A percentile compares a stretch with the other conserved stretches of the same genome.
Conservation (phyloP, 2,888 invertebrate species). For the Cylindroiulus punctatus region DNA sequence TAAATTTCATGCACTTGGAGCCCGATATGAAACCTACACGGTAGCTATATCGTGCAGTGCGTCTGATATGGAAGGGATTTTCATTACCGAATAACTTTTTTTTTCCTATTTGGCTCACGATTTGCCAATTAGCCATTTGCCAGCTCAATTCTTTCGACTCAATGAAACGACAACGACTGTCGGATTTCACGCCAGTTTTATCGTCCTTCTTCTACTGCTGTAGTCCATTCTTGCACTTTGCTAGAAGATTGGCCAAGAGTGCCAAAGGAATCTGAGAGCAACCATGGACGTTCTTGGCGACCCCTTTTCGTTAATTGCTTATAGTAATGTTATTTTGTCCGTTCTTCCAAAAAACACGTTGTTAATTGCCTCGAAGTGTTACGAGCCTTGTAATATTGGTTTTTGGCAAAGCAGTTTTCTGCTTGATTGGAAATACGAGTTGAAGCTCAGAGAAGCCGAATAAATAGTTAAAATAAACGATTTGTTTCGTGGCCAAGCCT, state of each 20-base stretch:
- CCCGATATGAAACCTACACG: not conserved
- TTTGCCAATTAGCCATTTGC: constrained; percentile 40
- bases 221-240: not conserved
- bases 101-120: not conserved
- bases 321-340: constrained; percentile 3
- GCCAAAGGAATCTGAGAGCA: not conserved
- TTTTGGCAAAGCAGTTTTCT: not conserved
- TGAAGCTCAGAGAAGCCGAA: not conserved
- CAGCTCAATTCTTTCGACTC: constrained; percentile 45
- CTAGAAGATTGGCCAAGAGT: not conserved
- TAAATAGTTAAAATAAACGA: not conserved
- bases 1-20: not conserved
- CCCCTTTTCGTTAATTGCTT: not conserved
- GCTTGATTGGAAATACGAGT: not conserved
- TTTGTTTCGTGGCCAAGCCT: not conserved
- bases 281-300: not conserved
- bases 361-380: constrained; percentile 2
- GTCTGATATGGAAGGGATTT: not conserved
- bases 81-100: constrained; percentile 24
- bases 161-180: constrained; percentile 34
- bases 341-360: not conserved
- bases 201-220: not conserved
- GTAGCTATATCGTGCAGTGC: not conserved
- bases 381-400: not conserved
- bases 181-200: constrained; percentile 14